Evolutionary conservation across 2,797 vertebrate genomes (phyloP).

Genomic region (Sparus aurata): DNA sequence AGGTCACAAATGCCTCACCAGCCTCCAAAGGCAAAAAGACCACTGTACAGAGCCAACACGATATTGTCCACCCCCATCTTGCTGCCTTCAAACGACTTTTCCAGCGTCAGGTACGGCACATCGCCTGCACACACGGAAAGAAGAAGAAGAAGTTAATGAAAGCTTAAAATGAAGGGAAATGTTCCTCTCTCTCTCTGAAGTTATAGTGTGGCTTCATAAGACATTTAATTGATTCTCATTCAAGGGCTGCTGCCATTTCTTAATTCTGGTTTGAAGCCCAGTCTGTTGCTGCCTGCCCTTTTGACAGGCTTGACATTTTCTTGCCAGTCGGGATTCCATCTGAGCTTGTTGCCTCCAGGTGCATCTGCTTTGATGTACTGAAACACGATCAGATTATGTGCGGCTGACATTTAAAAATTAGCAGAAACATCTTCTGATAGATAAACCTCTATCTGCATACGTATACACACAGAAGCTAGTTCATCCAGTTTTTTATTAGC

Average conservation of each 20-base stretch:
- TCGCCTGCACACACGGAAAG: constrained; percentile 83
- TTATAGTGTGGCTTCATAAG: neutral
- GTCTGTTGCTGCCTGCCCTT: constrained; percentile 11
- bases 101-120: constrained; percentile 85
- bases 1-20: constrained; percentile 87
- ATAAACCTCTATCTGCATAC: constrained; percentile 21
- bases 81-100: constrained; percentile 91
- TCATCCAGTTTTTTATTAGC: neutral
- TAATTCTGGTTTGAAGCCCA: neutral
- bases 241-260: neutral
- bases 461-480: constrained; percentile 9
- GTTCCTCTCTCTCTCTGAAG: neutral
- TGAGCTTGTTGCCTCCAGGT: constrained; percentile 17
- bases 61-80: constrained; percentile 91
- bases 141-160: neutral
- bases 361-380: constrained; percentile 40
- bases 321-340: neutral
- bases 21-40: constrained; percentile 98
- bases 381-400: constrained; percentile 25
- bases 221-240: constrained; percentile 1
- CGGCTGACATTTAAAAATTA: constrained; percentile 57
- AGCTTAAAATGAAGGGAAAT: neutral
- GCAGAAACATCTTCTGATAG: constrained; percentile 5
- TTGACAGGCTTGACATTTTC: constrained; percentile 62
- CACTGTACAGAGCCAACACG: constrained; percentile 95